Evolutionary conservation across 2,797 vertebrate species (phyloP).

Genomic region (Hybognathus amarus): DNA sequence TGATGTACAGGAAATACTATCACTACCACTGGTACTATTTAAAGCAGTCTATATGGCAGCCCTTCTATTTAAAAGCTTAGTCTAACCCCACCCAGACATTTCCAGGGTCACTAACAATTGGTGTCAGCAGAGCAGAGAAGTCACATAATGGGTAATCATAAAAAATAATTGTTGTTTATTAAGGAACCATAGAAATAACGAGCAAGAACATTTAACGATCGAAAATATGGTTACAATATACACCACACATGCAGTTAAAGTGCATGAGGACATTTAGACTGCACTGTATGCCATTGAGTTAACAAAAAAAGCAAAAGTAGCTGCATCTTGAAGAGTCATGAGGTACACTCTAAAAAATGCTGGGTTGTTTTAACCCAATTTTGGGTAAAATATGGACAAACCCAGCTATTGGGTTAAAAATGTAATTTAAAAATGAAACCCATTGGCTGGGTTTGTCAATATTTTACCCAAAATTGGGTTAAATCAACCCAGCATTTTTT

Average conservation of each 20-base stretch:
- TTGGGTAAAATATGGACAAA: too few relatives aligned
- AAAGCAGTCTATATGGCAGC: slow-evolving; percentile 36
- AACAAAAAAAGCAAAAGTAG: background rate
- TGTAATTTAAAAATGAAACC: too few relatives aligned
- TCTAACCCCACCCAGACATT: slow-evolving; percentile 38
- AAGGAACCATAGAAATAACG: background rate
- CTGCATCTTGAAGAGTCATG: background rate
- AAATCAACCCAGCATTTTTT: too few relatives aligned
- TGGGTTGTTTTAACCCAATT: too few relatives aligned
- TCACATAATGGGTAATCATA: background rate
- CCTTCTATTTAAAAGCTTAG: slow-evolving; percentile 46
- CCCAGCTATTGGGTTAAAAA: too few relatives aligned
- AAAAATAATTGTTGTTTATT: background rate
- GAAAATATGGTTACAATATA: background rate
- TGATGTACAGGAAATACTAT: slow-evolving; percentile 54
- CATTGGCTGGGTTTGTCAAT: too few relatives aligned
- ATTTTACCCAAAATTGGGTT: too few relatives aligned
- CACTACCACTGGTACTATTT: slow-evolving; percentile 54
- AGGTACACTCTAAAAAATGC: too few relatives aligned
- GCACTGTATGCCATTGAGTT: background rate
- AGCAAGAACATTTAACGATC: background rate
- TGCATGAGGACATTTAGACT: background rate
- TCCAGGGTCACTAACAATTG: slow-evolving; percentile 38
- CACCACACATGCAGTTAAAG: background rate
- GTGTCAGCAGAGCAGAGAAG: background rate